Base-by-base conservation (phyloP, 2,888 invertebrate genomes). In the Diploptera punctata region DNA sequence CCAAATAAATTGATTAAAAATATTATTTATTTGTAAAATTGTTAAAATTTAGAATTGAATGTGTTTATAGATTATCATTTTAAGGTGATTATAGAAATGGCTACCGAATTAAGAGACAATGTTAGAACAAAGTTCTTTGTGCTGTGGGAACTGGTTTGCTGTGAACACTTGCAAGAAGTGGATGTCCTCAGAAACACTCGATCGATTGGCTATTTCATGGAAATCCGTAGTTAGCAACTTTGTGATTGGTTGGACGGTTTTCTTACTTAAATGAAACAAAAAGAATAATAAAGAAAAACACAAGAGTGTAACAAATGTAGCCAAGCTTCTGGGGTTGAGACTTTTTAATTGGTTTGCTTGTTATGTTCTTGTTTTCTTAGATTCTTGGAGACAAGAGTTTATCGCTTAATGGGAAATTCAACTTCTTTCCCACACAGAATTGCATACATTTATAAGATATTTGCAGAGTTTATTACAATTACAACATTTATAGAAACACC, bases 271-370 rank as follows among this genome's bases (percentile, higher is more conserved):
- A 52, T 21, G 21, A 52, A 52, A 52, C 19, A 24, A 31, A n/a
- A n/a, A 29, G 29, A 57, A 13, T 16, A 10, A 57, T n/a, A 29
- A 57, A 21, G n/a, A 57, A 57, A 24, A n/a, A 57, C 21, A 31
- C 10, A 52, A 24, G 52, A 21, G 21, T 52, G 52, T 52, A 52
- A 68, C 68, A 68, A 68, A 68, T 68, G 68, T 68, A 49, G 52
- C 68, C 24, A 31, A 31, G 68, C 54, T 68, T 33, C 68, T 68
- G 68, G 18, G 68, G 29, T 68, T 68, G 68, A 68, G 68, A 68
- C 49, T 68, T 68, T 67, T 68, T 68, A 68, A 68, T 68, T 68
- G 52, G 54, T 68, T 68, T 31, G 19, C 52, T 16, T 52, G 26
- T 47, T 26, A n/a, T 52, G 16, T 54, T 52, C 29, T 52, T 13